Percentiles rank a stretch among this genome's conserved stretches.
phyloP scores from a whole-genome alignment of 2,888 invertebrate genomes.

The Rhaphigaster nebulosa region DNA sequence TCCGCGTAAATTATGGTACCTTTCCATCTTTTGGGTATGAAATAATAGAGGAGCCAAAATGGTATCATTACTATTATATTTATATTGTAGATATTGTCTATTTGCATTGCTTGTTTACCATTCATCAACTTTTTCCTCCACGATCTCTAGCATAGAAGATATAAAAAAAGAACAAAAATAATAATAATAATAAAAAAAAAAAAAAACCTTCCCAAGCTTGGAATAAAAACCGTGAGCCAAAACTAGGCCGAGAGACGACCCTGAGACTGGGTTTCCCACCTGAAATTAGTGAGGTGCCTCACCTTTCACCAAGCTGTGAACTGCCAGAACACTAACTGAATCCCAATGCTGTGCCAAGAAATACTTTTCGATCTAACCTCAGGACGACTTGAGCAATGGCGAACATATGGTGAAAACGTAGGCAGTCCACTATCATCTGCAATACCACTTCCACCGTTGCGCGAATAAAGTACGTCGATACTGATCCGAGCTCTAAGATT shows the following conservation, averaged over 20 bases:
- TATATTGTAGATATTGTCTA: no score
- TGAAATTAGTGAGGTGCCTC: neutral
- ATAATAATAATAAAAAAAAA: no score
- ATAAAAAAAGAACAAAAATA: no score
- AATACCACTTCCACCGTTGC: neutral
- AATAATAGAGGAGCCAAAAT: no score
- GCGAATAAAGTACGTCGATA: neutral
- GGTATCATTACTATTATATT: no score
- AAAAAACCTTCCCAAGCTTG: neutral
- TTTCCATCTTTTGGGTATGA: no score
- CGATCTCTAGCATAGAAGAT: no score
- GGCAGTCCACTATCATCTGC: neutral
- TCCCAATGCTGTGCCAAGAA: neutral
- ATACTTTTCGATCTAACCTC: neutral
- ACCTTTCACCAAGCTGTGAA: neutral
- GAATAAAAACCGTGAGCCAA: neutral
- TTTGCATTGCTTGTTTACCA: no score
- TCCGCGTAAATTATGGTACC: no score
- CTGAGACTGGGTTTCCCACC: constrained; percentile 2
- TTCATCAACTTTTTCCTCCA: no score
- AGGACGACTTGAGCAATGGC: neutral
- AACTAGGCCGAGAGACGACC: neutral
- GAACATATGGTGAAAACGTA: neutral
- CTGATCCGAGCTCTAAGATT: neutral
- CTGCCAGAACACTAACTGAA: neutral